Evolutionary conservation across 2,888 invertebrate genomes (phyloP), one percentile per base, ranked within the genome.

Genomic region (Oscheius sp.): DNA sequence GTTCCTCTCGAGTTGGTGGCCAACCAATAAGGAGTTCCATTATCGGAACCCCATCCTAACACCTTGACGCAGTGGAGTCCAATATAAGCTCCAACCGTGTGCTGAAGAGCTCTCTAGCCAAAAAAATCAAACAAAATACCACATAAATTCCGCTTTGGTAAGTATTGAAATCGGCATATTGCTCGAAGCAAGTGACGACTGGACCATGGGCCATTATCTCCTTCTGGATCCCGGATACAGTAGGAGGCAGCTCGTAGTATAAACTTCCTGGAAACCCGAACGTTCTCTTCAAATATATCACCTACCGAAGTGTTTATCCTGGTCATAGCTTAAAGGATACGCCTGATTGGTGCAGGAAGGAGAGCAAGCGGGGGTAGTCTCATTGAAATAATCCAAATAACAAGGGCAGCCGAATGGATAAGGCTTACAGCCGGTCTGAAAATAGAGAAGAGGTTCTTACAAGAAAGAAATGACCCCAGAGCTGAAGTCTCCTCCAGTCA

Each of bases 51-150:
- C 93, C 93, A 95, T 23, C 95, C 94, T 53, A 94, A 87, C 63
- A 94, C 92, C 85, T 92, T 92, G 68, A 94, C 91, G 37, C 94
- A 94, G 87, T 94, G 94, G 0, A 93, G 93, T 42, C 93, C 94
- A 3, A 94, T 89, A 3, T 72, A 73, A 12, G 89, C 88, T 2
- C 94, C 94, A 72, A 90, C 89, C 0, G 90, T 90, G 86, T 94
- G 93, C 82, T 91, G 90, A 85, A 92, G 92, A 52, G n/a, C n/a
- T n/a, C n/a, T n/a, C n/a, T n/a, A n/a, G n/a, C n/a, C n/a, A n/a
- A n/a, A n/a, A n/a, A n/a, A n/a, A n/a, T n/a, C n/a, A n/a, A n/a
- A n/a, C n/a, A 48, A 48, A n/a, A 5, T 25, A 52, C 50, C 4
- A 48, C 55, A 66, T 76, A 76, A 57, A 76, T 67, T 61, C 94